Base-by-base conservation (phyloP, 2,113 vertebrate species). In the Nycticryphes semicollaris region DNA sequence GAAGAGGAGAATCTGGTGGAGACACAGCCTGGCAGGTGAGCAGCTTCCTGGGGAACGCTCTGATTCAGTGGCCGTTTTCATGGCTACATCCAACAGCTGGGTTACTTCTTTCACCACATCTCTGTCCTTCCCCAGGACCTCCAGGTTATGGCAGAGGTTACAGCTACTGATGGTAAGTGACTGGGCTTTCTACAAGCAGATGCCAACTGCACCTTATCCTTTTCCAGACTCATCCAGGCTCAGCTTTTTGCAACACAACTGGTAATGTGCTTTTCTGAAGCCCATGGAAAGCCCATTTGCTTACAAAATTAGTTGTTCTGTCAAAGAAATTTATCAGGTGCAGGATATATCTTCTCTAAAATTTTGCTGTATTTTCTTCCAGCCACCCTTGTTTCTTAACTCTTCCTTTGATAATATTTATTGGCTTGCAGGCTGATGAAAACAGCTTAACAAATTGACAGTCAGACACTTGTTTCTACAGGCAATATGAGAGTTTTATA, bases 11-110 rank as follows among this genome's bases (percentile, higher is more conserved):
- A 45, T 39, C 54, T 33, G 41, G 7, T 16, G 53, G 51, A 48
- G 45, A 41, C 30, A 5, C 3, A 54, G 27, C 16, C 62, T n/a
- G 3, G 0, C 64, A 25, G 45, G 20, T 3, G 31, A 16, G 13
- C 2, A 0, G 37, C 17, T 9, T 45, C 33, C 35, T 0, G 0
- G 28, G 39, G 16, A n/a, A 39, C 5, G 3, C 23, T 23, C 22
- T 2, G 7, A 11, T 41, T 24, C 23, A 3, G 39, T 19, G 33
- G 18, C 28, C 13, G 22, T 27, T 45, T 33, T 19, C 85, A 20
- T 10, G 37, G 39, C n/a, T 48, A 15, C 14, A 11, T 9, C 20
- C 2, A 0, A 41, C 12, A 48, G n/a, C 28, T 27, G 31, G 20
- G 45, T 69, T 25, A 35, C 1, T 1, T 45, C 47, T 39, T 37